Base-by-base conservation (phyloP, 2,888 invertebrate genomes). In the Limnephilus lunatus region DNA sequence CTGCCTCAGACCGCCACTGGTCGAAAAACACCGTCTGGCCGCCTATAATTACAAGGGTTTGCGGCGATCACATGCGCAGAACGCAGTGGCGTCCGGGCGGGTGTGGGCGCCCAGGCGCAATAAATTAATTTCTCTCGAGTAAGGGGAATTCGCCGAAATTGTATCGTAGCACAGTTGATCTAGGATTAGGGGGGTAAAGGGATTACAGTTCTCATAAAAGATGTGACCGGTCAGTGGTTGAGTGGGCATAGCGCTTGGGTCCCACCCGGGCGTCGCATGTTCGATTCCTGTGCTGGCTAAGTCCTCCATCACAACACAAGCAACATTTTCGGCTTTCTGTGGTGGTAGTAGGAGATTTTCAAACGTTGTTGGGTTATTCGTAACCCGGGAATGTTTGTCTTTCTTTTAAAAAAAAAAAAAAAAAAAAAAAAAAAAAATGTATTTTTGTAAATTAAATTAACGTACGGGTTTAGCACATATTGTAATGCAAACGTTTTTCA, bases 11-110 rank as follows among this genome's bases (percentile, higher is more conserved):
- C 81, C 89, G 53, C 91, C 81, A 87, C 87, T 68, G 81, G 85
- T 91, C 92, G 48, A 90, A 93, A 85, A 92, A 92, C 91, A 90
- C 91, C 85, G 90, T 85, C 92, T 85, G 81, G 86, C 86, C 85
- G 30, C 25, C 89, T 91, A 92, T 93, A 93, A 92, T 93, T 93
- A 93, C 92, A 92, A 89, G 90, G 89, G 90, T 92, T 92, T 93
- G 90, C 85, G 92, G 90, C 85, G 80, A 68, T 87, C 87, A 68
- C 68, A 87, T 53, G 85, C 91, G 85, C 86, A 39, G 14, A 31
- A 31, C 81, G 81, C 87, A 86, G 32, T 81, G 81, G 89, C 81
- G 30, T 35, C 80, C 44, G 15, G 80, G 80, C 88, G 32, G 30
- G 19, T 48, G 88, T 30, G 25, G 82, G 82, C 35, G 83, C n/a